A percentile compares a stretch with the other conserved stretches of the same genome.
phyloP scores from a whole-genome alignment of 2,797 vertebrate genomes.

The Sylvilagus floridanus region DNA sequence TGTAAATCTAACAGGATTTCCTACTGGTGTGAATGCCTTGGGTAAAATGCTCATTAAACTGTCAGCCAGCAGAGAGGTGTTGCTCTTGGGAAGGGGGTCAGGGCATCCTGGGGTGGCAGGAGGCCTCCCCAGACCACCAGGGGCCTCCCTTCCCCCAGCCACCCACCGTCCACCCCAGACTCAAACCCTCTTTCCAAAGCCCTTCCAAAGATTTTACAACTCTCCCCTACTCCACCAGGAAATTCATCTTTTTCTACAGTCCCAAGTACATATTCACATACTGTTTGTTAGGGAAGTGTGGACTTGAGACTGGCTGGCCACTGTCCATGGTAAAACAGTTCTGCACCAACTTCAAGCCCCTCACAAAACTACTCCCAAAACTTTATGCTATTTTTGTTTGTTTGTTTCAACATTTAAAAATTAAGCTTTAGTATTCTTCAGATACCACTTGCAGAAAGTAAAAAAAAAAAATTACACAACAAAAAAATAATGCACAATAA shows the following conservation, averaged over 20 bases:
- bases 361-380: background rate
- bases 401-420: slow-evolving; percentile 10
- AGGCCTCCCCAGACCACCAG: background rate
- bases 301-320: background rate
- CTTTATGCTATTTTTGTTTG: background rate
- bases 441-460: background rate
- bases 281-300: slow-evolving; percentile 16
- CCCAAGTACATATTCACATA: slow-evolving; percentile 32
- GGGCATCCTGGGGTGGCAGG: slow-evolving; percentile 21
- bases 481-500: background rate
- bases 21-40: slow-evolving; percentile 88
- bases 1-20: slow-evolving; percentile 91
- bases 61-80: slow-evolving; percentile 86
- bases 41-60: slow-evolving; percentile 91
- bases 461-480: background rate
- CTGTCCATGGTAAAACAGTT: background rate
- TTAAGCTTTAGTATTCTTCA: background rate
- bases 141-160: background rate
- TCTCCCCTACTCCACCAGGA: background rate
- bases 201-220: slow-evolving; percentile 12
- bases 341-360: background rate
- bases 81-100: slow-evolving; percentile 83
- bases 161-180: background rate
- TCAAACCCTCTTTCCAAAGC: slow-evolving; percentile 4
- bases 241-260: slow-evolving; percentile 45